Evolutionary conservation across 2,113 vertebrate genomes (phyloP).

Genomic region (Vidua chalybeata): DNA sequence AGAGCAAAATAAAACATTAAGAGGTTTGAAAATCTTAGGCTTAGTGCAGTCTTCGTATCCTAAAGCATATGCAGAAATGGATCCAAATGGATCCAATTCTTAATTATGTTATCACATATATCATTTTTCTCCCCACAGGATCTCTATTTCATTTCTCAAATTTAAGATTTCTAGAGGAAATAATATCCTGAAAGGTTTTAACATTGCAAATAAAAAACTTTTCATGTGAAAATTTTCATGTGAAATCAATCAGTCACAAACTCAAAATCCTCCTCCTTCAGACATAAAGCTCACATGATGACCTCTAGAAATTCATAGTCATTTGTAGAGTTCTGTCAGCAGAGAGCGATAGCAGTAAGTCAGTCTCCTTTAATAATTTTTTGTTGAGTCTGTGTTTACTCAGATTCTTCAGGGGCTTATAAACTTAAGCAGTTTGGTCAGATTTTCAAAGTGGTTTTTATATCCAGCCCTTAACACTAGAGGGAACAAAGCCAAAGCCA

Average conservation of each 20-base stretch:
- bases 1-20: not conserved
- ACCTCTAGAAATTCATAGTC: not conserved
- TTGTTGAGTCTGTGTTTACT: not conserved
- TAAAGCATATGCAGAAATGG: not conserved
- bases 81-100: not conserved
- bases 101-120: not conserved
- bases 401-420: conserved; percentile 35
- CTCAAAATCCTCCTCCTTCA: not conserved
- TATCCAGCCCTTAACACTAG: conserved; percentile 1
- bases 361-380: conserved; percentile 13
- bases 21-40: not conserved
- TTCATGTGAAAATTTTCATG: not conserved
- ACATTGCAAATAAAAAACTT: not conserved
- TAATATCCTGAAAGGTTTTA: not conserved
- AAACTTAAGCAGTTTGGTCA: conserved; percentile 27
- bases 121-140: not conserved
- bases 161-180: not conserved
- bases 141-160: not conserved
- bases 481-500: conserved; percentile 25
- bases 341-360: not conserved
- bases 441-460: conserved; percentile 13
- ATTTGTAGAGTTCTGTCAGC: not conserved
- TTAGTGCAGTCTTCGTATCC: not conserved
- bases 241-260: not conserved
- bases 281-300: not conserved